Conservation (phyloP, 2,113 vertebrate genomes). For the Oreotrochilus melanogaster region DNA sequence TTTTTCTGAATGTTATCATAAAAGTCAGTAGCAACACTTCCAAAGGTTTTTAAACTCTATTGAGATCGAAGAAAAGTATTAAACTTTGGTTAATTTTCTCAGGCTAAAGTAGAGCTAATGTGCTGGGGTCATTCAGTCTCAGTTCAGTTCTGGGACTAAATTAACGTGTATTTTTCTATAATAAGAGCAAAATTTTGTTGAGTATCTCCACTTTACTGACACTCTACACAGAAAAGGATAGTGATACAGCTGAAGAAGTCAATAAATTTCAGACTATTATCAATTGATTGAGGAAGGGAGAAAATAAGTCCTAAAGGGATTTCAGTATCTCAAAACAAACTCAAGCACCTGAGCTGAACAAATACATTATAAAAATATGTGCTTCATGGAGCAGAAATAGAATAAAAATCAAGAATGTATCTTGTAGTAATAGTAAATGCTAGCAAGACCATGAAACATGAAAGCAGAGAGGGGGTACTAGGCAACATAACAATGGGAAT, state of each 20-base stretch:
- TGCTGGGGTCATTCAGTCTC: neutral
- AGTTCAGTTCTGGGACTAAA: neutral
- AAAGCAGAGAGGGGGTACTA: neutral
- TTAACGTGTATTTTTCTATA: neutral
- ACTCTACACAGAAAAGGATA: neutral
- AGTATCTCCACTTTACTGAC: slow-evolving; percentile 15
- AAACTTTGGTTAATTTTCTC: neutral
- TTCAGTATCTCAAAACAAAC: neutral
- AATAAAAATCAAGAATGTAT: slow-evolving; percentile 26
- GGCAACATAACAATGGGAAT: neutral
- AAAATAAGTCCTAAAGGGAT: slow-evolving; percentile 16
- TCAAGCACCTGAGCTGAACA: neutral
- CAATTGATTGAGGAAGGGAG: neutral
- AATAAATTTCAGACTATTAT: slow-evolving; percentile 21
- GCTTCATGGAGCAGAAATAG: neutral
- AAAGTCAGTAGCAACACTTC: neutral
- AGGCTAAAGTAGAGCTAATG: neutral
- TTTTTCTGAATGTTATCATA: neutral
- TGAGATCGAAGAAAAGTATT: neutral
- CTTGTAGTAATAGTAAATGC: neutral
- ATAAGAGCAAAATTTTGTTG: neutral
- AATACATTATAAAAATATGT: neutral
- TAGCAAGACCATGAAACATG: neutral
- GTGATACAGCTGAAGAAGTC: slow-evolving; percentile 4
- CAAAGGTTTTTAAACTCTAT: neutral